These are phyloP conservation scores for Coracias cyanogaster DNA, from an alignment of 2,797 vertebrate genomes.

Conservation along the genomic window DNA sequence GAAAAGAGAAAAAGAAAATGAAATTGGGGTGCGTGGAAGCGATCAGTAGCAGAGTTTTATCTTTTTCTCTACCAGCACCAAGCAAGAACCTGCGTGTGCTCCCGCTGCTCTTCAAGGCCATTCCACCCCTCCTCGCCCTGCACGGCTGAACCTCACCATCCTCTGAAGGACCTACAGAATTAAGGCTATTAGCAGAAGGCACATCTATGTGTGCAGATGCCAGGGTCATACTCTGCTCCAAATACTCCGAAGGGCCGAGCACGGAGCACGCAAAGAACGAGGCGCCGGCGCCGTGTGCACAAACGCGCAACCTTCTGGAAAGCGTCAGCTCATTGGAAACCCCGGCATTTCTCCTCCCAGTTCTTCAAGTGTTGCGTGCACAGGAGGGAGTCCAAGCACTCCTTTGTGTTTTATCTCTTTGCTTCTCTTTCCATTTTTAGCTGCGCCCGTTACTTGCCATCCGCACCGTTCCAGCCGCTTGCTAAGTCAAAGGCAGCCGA, in stretches of 20 bases:
- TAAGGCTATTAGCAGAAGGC: fast-evolving
- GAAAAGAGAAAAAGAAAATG: neutral
- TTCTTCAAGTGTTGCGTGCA: neutral
- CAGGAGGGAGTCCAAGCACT: neutral
- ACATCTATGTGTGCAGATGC: neutral
- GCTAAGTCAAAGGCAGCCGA: neutral
- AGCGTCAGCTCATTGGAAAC: neutral
- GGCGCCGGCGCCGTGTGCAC: fast-evolving
- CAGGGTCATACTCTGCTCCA: neutral
- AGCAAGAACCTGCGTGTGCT: neutral
- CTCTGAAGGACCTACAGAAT: fast-evolving
- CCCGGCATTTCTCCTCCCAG: fast-evolving
- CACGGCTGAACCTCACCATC: fast-evolving
- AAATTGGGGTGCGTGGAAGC: neutral
- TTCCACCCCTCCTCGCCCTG: fast-evolving
- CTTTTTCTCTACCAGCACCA: neutral
- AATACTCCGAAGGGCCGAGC: neutral
- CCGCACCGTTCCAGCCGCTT: neutral
- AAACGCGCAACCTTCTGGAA: fast-evolving
- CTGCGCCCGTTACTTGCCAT: neutral
- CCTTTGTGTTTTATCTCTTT: neutral
- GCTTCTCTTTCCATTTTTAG: neutral
- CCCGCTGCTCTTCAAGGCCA: neutral
- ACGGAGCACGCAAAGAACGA: fast-evolving
- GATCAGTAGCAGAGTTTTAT: neutral